Evolutionary conservation across 1,140 invertebrate species (phyloP), one percentile per base, ranked within the genome.

Genomic region (Octopus sinensis): DNA sequence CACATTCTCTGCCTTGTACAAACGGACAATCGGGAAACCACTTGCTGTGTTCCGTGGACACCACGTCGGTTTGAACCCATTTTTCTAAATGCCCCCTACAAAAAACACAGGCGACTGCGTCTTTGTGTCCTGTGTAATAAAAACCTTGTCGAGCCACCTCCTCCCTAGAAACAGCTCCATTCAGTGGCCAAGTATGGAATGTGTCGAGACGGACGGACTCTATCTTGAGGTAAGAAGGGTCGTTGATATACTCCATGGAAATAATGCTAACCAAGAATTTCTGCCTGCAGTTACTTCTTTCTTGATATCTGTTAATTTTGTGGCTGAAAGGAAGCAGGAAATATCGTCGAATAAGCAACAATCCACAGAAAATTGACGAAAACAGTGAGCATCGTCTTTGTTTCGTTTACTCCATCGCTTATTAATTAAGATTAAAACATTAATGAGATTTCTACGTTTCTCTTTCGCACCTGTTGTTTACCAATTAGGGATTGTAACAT

Each of bases 61-160:
- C 73, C 17, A 54, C 76, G 10, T 76, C n/a, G 12, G 71, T 23
- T 23, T 68, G 43, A 6, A 9, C 17, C 80, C 80, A 81, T 43
- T 54, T 30, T 10, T 54, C 53, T n/a, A 76, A 54, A 54, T 54
- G 71, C 0, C 73, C 53, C 43, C 71, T 75, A 54, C 80, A 81
- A 54, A 75, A 81, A 76, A 76, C 53, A 43, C 80, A 81, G 23
- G 23, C 52, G 53, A 71, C 68, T 75, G 73, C 71, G 23, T 81
- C 68, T 30, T 76, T 76, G 53, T 73, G 9, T 9, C 73, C 73
- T 30, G 51, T 54, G 17, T 43, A 81, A 30, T 53, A 81, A 54
- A 81, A 81, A 23, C 80, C 80, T 43, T 71, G 54, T 9, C 75
- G 73, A 76, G 80, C 71, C n/a, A 81, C 51, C 54, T 75, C 53